These are phyloP conservation scores for Numenius phaeopus DNA, from an alignment of 2,797 vertebrate genomes.

Conservation along the genomic window DNA sequence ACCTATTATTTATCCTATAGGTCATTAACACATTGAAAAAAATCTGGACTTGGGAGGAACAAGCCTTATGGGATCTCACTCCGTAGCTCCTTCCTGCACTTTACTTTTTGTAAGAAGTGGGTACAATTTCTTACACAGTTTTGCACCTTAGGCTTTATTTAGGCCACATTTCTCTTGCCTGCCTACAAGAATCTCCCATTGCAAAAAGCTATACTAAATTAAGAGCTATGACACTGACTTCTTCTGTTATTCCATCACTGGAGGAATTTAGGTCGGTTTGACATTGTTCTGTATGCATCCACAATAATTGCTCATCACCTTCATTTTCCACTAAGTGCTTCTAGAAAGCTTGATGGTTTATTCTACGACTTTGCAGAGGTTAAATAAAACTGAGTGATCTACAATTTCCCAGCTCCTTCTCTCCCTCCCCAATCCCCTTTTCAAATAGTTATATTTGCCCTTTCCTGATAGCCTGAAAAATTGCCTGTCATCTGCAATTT, in stretches of 20 bases:
- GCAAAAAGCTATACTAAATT: background rate
- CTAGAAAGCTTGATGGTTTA: background rate
- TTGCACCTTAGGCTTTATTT: slow-evolving; percentile 3
- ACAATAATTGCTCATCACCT: background rate
- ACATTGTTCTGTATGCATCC: background rate
- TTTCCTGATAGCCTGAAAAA: background rate
- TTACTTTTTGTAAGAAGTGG: background rate
- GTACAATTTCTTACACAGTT: background rate
- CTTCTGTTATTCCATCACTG: background rate
- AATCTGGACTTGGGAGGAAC: background rate
- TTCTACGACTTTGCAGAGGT: background rate
- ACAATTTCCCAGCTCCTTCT: background rate
- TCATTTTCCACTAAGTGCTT: background rate
- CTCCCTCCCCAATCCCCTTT: background rate
- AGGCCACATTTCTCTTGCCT: background rate
- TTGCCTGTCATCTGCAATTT: background rate
- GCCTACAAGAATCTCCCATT: background rate
- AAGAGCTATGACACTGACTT: background rate
- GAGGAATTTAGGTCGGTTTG: background rate
- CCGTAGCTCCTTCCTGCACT: background rate
- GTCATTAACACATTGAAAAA: background rate
- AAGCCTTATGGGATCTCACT: background rate
- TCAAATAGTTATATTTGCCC: background rate
- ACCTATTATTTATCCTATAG: background rate
- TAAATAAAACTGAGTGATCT: background rate